Conservation (phyloP, 2,888 invertebrate species). For the Drosophila demipolita region DNA sequence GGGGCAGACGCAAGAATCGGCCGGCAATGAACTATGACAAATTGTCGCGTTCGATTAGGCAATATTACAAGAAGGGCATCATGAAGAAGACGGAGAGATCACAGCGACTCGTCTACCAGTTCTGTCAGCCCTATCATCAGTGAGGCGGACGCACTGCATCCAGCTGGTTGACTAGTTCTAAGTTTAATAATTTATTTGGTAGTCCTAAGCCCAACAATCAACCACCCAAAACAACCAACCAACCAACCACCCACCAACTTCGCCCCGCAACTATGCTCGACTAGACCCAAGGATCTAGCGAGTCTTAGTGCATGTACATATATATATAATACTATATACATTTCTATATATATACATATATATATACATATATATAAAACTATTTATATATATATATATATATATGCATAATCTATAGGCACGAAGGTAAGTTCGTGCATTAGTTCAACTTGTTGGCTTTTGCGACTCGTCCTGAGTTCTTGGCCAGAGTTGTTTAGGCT, state of each 20-base stretch:
- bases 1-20: constrained; percentile 99
- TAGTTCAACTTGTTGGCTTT: constrained; percentile 45
- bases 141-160: constrained; percentile 84
- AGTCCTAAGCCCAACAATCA: constrained; percentile 46
- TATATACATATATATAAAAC: neutral
- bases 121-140: constrained; percentile 97
- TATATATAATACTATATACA: constrained; percentile 17
- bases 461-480: constrained; percentile 21
- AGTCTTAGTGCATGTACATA: constrained; percentile 71
- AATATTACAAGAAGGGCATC: constrained; percentile 99
- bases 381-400: constrained; percentile 15
- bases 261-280: constrained; percentile 63
- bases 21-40: constrained; percentile 99
- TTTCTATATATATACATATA: constrained; percentile 21
- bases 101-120: constrained; percentile 99
- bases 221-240: constrained; percentile 28
- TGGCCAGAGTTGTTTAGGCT: constrained; percentile 55
- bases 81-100: constrained; percentile 99
- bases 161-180: constrained; percentile 48
- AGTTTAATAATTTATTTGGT: constrained; percentile 68
- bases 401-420: constrained; percentile 39
- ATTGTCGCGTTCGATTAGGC: constrained; percentile 97
- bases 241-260: constrained; percentile 24
- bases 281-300: constrained; percentile 66
- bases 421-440: constrained; percentile 79